phyloP scores from a whole-genome alignment of 2,113 vertebrate species.

The Isurus oxyrinchus region DNA sequence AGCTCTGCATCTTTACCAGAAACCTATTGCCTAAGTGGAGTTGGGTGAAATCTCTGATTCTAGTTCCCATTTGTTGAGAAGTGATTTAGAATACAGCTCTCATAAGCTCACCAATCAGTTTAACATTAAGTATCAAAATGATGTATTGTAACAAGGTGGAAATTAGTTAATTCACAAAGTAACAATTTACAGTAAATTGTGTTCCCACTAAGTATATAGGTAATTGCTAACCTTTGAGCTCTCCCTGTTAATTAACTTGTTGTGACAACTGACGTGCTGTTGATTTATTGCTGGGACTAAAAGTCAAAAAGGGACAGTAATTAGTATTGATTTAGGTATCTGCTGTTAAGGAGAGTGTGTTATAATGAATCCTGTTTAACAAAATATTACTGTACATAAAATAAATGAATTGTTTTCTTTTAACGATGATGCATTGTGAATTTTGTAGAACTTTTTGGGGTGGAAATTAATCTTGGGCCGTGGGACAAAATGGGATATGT shows the following conservation, averaged over 20 bases:
- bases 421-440: neutral
- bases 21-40: neutral
- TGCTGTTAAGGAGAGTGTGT: neutral
- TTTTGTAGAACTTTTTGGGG: neutral
- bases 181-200: neutral
- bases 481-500: neutral
- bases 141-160: neutral
- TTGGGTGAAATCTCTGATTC: neutral
- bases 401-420: neutral
- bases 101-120: neutral
- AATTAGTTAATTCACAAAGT: neutral
- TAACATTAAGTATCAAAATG: neutral
- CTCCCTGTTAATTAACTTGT: neutral
- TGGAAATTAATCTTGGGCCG: neutral
- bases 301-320: constrained; percentile 16
- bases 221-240: neutral
- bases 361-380: neutral
- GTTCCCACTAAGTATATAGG: neutral
- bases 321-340: neutral
- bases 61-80: neutral
- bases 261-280: neutral
- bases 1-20: neutral
- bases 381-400: neutral
- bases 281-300: neutral
- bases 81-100: neutral